Evolutionary conservation across 2,113 vertebrate species (phyloP).

Genomic region (Hippoglossus stenolepis): DNA sequence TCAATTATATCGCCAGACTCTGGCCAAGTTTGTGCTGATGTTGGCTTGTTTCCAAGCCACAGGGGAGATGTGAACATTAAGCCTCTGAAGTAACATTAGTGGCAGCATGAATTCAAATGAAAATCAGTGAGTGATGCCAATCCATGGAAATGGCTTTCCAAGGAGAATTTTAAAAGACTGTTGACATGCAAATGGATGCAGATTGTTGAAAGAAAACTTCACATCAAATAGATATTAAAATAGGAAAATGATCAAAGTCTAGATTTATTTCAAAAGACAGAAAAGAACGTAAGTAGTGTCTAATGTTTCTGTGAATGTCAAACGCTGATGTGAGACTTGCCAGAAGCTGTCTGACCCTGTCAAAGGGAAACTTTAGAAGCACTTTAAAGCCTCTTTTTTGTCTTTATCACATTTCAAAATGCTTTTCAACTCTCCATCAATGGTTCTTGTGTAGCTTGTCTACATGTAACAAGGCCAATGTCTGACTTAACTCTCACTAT

Average conservation of each 20-base stretch:
- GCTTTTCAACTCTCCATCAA: constrained; percentile 7
- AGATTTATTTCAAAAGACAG: constrained; percentile 3
- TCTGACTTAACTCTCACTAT: not conserved
- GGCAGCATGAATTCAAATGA: constrained; percentile 1
- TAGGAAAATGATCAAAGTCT: not conserved
- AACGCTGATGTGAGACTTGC: not conserved
- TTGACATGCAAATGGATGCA: not conserved
- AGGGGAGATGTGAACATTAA: not conserved
- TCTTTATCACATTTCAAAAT: not conserved
- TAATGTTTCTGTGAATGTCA: not conserved
- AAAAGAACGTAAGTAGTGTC: not conserved
- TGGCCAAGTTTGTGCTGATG: not conserved
- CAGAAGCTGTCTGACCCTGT: too few species aligned
- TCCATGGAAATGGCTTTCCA: not conserved
- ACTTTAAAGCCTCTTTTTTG: not conserved
- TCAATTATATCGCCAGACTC: not conserved
- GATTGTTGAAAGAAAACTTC: not conserved
- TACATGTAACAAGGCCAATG: not conserved
- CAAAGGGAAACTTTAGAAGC: not conserved
- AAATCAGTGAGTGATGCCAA: not conserved
- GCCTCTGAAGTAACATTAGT: constrained; percentile 14
- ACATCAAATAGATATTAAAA: not conserved
- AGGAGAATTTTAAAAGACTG: too few species aligned
- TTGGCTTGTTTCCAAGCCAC: constrained; percentile 22
- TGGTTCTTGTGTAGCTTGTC: not conserved